Percentiles rank a stretch among this genome's conserved stretches.
Conservation (phyloP, 2,888 invertebrate genomes). For the Timandra comae region DNA sequence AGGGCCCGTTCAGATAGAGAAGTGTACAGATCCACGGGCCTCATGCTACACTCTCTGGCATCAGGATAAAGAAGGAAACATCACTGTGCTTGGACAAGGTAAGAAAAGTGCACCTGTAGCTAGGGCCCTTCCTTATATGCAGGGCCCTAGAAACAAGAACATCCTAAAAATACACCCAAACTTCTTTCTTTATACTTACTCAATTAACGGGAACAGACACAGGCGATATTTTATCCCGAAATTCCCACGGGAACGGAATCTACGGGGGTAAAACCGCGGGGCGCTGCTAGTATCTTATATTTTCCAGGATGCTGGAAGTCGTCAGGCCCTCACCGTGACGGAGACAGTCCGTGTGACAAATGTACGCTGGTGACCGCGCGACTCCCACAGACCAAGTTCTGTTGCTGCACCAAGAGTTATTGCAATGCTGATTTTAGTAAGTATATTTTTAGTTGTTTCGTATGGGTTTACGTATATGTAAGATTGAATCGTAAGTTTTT, state of each 20-base stretch:
- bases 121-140: too few relatives aligned
- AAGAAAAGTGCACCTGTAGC: too few relatives aligned
- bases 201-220: too few relatives aligned
- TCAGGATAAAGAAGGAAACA: constrained; percentile 77
- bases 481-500: too few relatives aligned
- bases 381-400: constrained; percentile 82
- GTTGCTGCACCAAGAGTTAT: constrained; percentile 87
- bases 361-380: constrained; percentile 56
- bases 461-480: too few relatives aligned
- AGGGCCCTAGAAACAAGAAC: too few relatives aligned
- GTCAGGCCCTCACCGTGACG: constrained; percentile 77
- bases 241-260: too few relatives aligned
- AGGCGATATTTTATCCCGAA: too few relatives aligned
- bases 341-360: constrained; percentile 58
- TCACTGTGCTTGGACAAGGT: constrained; percentile 85
- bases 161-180: too few relatives aligned
- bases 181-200: too few relatives aligned
- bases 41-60: constrained; percentile 85
- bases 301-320: constrained; percentile 74
- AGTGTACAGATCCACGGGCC: constrained; percentile 78
- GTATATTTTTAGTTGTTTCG: constrained; percentile 23
- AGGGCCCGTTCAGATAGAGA: constrained; percentile 60
- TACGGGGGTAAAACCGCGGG: too few relatives aligned
- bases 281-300: too few relatives aligned
- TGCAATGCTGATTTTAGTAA: constrained; percentile 84